Percentiles rank a stretch among this genome's conserved stretches.
phyloP scores from a whole-genome alignment of 2,888 invertebrate species.

The Drosophila hamatofila region DNA sequence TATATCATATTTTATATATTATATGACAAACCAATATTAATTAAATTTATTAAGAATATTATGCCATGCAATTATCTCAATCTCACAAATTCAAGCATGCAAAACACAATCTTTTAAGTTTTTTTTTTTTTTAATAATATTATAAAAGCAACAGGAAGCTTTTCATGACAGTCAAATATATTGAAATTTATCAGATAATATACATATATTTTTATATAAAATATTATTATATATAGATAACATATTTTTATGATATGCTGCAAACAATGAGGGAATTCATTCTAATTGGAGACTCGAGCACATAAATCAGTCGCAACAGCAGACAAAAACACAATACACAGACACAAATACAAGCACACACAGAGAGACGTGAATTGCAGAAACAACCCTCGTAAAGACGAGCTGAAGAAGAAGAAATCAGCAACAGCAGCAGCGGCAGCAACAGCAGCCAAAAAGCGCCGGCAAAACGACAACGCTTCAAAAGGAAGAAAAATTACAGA shows the following conservation, averaged over 20 bases:
- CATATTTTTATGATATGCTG: slow-evolving; percentile 7
- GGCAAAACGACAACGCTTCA: slow-evolving; percentile 42
- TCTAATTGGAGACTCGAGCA: slow-evolving; percentile 40
- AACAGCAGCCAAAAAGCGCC: slow-evolving; percentile 62
- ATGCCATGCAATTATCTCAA: background rate
- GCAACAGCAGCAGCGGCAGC: slow-evolving; percentile 26
- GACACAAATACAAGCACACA: slow-evolving; percentile 4
- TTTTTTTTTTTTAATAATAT: slow-evolving; percentile 7
- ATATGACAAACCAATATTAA: background rate
- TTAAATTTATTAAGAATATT: background rate
- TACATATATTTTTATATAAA: slow-evolving; percentile 1
- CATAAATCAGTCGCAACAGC: slow-evolving; percentile 32
- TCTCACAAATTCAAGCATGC: background rate
- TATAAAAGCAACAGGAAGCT: slow-evolving; percentile 7
- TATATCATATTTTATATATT: too few relatives aligned
- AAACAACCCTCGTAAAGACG: slow-evolving; percentile 64
- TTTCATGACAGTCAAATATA: slow-evolving; percentile 6
- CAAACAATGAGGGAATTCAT: slow-evolving; percentile 26
- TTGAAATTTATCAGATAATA: background rate
- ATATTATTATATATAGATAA: background rate
- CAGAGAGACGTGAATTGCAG: slow-evolving; percentile 26
- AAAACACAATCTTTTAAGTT: background rate
- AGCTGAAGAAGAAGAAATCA: slow-evolving; percentile 23
- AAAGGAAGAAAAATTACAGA: slow-evolving; percentile 13
- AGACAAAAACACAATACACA: slow-evolving; percentile 17